Base-by-base conservation (phyloP, 2,888 invertebrate genomes). In the Polietes domitor region DNA sequence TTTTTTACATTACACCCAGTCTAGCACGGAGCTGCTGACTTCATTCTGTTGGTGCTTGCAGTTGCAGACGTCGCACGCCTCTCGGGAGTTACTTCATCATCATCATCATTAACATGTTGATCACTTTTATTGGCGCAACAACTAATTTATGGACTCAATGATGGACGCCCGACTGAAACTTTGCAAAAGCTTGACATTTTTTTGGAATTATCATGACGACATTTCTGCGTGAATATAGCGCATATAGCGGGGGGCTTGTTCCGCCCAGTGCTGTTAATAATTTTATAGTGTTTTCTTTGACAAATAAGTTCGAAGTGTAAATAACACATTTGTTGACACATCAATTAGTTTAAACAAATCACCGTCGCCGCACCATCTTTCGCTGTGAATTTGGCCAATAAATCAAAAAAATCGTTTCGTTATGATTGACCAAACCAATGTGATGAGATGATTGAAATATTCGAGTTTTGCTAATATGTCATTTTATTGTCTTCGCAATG, bases 311-410 rank as follows among this genome's bases (percentile, higher is more conserved):
- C n/a, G n/a, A n/a, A n/a, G n/a, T n/a, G n/a, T n/a, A 21, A 77
- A 71, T 43, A 77, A 61, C 58, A 58, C 17, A 19, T 41, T 58
- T 71, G 28, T 71, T 71, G 71, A 61, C 71, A 77, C 26, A 70
- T 77, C 9, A 28, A 24, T 70, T 43, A 37, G 28, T 6, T 4
- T n/a, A 61, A 28, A 28, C 61, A 61, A 61, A 24, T 12, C 9
- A 37, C 37, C 37, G 9, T 37, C 7, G 37, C 37, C 12, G 4
- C 37, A 7, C 7, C 4, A 37, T 37, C n/a, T n/a, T n/a, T n/a
- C n/a, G n/a, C n/a, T n/a, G n/a, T n/a, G n/a, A n/a, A n/a, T n/a
- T 37, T 37, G 37, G 37, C 4, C 37, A 37, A 37, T n/a, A n/a
- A n/a, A n/a, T n/a, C n/a, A n/a, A n/a, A n/a, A n/a, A n/a, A n/a